Conservation (phyloP, 2,888 invertebrate species). For the Drosophila helvetica region DNA sequence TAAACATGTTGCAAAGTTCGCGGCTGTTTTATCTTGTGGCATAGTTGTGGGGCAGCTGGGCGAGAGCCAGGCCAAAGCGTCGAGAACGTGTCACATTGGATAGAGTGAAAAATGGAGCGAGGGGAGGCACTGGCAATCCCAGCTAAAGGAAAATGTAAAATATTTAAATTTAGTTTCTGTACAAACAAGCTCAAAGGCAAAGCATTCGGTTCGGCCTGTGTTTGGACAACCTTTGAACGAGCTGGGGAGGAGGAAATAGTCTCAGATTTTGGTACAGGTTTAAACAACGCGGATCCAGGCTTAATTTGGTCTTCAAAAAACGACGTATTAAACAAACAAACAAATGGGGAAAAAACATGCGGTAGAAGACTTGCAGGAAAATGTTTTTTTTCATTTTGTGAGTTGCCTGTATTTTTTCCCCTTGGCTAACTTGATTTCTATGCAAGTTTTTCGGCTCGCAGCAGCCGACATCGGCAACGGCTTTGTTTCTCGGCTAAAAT, state of each 20-base stretch:
- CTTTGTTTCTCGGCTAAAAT: constrained; percentile 71
- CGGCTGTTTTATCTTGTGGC: constrained; percentile 70
- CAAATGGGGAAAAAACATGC: constrained; percentile 34
- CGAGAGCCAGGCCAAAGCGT: constrained; percentile 66
- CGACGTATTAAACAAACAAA: background rate
- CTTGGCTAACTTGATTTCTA: constrained; percentile 74
- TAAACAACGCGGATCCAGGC: background rate
- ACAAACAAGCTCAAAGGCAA: constrained; percentile 21
- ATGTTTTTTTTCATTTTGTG: constrained; percentile 54
- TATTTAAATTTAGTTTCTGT: constrained; percentile 67
- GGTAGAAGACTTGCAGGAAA: constrained; percentile 36
- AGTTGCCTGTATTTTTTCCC: constrained; percentile 54
- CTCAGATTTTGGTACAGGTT: background rate
- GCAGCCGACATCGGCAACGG: constrained; percentile 11
- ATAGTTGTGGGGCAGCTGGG: constrained; percentile 45
- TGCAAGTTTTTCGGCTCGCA: constrained; percentile 64
- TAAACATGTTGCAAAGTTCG: constrained; percentile 79
- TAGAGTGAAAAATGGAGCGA: constrained; percentile 8
- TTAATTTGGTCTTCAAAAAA: background rate
- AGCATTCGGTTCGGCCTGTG: constrained; percentile 4
- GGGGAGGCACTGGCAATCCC: background rate
- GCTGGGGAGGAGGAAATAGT: background rate
- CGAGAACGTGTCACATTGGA: constrained; percentile 64
- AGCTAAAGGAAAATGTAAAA: constrained; percentile 40
- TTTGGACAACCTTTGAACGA: constrained; percentile 3